Evolutionary conservation across 1,140 invertebrate genomes (phyloP).

Genomic region (Doryteuthis pealeii): DNA sequence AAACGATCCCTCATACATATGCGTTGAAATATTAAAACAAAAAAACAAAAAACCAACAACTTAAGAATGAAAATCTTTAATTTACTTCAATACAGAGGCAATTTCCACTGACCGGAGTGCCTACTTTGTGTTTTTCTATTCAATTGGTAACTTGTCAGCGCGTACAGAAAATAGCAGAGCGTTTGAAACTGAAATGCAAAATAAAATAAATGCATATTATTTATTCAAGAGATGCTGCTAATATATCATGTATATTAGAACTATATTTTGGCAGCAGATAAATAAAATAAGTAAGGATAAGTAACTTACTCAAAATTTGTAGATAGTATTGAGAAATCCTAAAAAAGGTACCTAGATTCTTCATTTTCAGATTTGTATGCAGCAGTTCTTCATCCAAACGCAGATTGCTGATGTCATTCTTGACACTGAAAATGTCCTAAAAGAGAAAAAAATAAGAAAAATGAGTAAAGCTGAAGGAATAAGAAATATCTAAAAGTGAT

Average conservation of each 20-base stretch:
- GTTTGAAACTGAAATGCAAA: conserved; percentile 67
- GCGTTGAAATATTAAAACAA: too few species aligned
- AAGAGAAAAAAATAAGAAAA: conserved; percentile 27
- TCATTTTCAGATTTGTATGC: conserved; percentile 68
- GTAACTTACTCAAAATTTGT: conserved; percentile 54
- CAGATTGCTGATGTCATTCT: conserved; percentile 65
- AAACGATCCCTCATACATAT: too few species aligned
- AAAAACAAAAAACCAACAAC: too few species aligned
- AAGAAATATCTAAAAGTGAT: too few species aligned
- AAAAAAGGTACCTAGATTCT: conserved; percentile 80
- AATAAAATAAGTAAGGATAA: too few species aligned
- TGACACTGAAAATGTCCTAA: conserved; percentile 68
- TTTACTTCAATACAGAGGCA: conserved; percentile 84
- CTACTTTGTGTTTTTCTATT: conserved; percentile 65
- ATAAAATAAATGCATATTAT: too few species aligned
- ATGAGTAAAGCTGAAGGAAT: too few species aligned
- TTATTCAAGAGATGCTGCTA: too few species aligned
- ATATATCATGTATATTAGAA: neutral
- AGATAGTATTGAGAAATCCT: conserved; percentile 88
- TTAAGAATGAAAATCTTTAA: too few species aligned
- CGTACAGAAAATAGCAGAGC: conserved; percentile 84
- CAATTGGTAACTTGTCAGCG: conserved; percentile 73
- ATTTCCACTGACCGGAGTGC: conserved; percentile 84
- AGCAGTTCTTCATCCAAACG: conserved; percentile 65
- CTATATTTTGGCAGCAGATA: neutral